Percentiles rank a stretch among this genome's conserved stretches.
Evolutionary conservation across 2,888 invertebrate species (phyloP).

Genomic region (Xanthia togata): DNA sequence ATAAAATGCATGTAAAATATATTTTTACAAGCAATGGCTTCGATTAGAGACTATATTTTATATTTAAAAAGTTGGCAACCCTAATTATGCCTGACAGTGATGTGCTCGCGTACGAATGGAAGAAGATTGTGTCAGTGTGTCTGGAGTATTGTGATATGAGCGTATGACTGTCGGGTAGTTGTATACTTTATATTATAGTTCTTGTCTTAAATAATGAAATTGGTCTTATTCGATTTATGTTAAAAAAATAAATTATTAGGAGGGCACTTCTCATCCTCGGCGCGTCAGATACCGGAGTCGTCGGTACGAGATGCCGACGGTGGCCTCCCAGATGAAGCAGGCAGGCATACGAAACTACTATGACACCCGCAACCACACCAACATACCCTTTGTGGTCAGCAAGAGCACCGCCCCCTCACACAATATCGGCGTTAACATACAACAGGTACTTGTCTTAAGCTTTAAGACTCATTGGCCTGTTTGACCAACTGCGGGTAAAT

Average conservation of each 20-base stretch:
- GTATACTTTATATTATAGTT: background rate
- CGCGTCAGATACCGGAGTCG: conserved; percentile 80
- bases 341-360: conserved; percentile 89
- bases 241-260: background rate
- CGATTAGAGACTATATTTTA: too few species aligned
- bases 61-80: too few species aligned
- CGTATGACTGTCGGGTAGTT: background rate
- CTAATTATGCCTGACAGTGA: background rate
- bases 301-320: conserved; percentile 91
- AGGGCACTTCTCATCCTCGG: conserved; percentile 64
- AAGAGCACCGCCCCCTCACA: conserved; percentile 92
- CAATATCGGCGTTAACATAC: conserved; percentile 92
- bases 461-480: too few species aligned
- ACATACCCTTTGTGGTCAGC: conserved; percentile 91
- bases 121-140: background rate
- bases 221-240: too few species aligned
- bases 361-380: conserved; percentile 81
- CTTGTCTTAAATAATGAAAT: background rate
- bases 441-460: conserved; percentile 85
- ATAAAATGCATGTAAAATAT: too few species aligned
- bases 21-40: too few species aligned
- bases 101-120: background rate
- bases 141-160: background rate
- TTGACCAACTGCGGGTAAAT: background rate
- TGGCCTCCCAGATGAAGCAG: conserved; percentile 92